Base-by-base conservation (phyloP, 2,113 vertebrate species). In the Clupea harengus region DNA sequence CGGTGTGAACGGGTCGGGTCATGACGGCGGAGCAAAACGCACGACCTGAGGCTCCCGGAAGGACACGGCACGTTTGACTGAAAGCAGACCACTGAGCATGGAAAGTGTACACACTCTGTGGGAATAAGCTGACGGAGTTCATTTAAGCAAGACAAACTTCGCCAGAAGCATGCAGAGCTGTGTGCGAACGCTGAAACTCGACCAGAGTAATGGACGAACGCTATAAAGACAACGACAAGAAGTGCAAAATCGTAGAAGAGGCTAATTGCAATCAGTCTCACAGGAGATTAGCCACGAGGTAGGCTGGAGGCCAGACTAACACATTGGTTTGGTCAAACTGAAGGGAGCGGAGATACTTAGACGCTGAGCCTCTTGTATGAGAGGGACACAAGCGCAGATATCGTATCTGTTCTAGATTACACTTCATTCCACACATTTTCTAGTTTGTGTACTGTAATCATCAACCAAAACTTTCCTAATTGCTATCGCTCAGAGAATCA, bases 401-500 rank as follows among this genome's bases (percentile, higher is more conserved):
- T 32, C 72, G 28, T 15, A 39, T 78, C 72, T 32, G 25, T 39
- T 39, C 72, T 78, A 32, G 28, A 78, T 78, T 78, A 39, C 72
- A 13, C 32, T 5, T 78, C 72, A 44, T 39, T 78, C 4, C 3
- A 78, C 72, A 78, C 72, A 78, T 6, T 78, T 78, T 2, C 28
- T 9, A 32, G 72, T 39, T 78, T 78, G 72, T 78, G 72, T 78
- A 39, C 32, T 15, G 72, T 32, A 32, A 32, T 78, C 72, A 32
- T 78, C 72, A 78, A 78, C 72, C 72, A 39, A 78, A 78, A 78
- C 72, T 39, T 32, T 78, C 72, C 32, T 39, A 78, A 78, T 39
- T 78, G 72, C 72, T 44, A 11, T 78, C 28, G 3, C 72, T 78
- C 72, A 32, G 28, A 32, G 28, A 78, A 32, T 72, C 25, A 72